phyloP scores from a whole-genome alignment of 2,888 invertebrate genomes.

The Colostygia pectinataria region DNA sequence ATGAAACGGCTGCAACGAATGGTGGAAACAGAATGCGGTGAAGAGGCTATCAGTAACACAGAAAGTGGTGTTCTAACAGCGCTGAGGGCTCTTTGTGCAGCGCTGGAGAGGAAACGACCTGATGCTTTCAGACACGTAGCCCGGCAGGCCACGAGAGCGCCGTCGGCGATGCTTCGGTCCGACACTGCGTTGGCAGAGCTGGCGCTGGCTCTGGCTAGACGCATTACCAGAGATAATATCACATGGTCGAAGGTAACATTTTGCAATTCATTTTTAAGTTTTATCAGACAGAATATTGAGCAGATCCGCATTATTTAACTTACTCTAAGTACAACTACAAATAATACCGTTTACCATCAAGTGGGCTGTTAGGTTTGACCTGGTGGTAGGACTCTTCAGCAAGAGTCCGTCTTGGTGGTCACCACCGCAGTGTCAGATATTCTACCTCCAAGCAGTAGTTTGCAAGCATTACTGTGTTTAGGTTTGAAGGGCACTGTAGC shows the following conservation, averaged over 20 bases:
- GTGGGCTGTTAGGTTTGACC: too few relatives aligned
- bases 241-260: slow-evolving; percentile 89
- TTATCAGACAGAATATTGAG: background rate
- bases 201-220: slow-evolving; percentile 87
- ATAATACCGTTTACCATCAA: too few relatives aligned
- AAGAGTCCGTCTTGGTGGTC: too few relatives aligned
- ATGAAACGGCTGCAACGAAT: slow-evolving; percentile 73
- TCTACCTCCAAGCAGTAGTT: too few relatives aligned
- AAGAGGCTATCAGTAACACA: slow-evolving; percentile 75
- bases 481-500: too few relatives aligned
- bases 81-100: slow-evolving; percentile 83
- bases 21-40: slow-evolving; percentile 80
- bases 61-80: slow-evolving; percentile 73
- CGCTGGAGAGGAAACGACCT: slow-evolving; percentile 90
- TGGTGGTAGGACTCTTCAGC: too few relatives aligned
- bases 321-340: too few relatives aligned
- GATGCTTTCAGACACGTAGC: slow-evolving; percentile 88
- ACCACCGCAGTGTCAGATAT: too few relatives aligned
- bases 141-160: slow-evolving; percentile 86
- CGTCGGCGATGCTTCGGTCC: slow-evolving; percentile 82
- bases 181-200: slow-evolving; percentile 85
- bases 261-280: background rate
- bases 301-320: too few relatives aligned
- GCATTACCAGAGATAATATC: slow-evolving; percentile 87
- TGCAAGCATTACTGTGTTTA: too few relatives aligned